Evolutionary conservation across 2,888 invertebrate genomes (phyloP), one percentile per base, ranked within the genome.

Genomic region (Coremacera marginata): DNA sequence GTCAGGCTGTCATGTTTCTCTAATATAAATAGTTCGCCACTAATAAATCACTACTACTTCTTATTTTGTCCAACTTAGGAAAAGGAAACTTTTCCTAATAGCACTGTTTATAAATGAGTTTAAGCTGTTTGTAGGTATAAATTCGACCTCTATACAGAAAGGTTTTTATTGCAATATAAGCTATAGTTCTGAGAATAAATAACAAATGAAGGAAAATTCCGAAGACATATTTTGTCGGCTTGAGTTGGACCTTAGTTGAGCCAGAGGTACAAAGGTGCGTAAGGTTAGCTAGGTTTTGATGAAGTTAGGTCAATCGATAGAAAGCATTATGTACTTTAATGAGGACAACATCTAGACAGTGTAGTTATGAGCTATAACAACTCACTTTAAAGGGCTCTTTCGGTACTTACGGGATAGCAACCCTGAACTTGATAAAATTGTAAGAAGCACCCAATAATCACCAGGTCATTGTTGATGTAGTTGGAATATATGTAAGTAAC

Each of bases 331-430:
- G 57, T 27, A 27, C 25, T 49, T 27, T 22, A 14, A 65, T 31
- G 34, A 52, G 52, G 68, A 77, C 77, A 80, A 76, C 76, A 70
- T 70, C 65, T 37, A 70, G 60, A 76, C 80, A 81, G 76, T 80
- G 78, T 74, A 8, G 37, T 52, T 16, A 27, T 55, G 31, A 74
- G 27, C 73, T 55, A 55, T 2, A 19, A 22, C n/a, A 55, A 19
- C 55, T n/a, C n/a, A 55, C 5, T 55, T 63, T 3, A 31, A 60
- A 68, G 52, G 55, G 25, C 19, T 70, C 76, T 73, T 71, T 80
- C 83, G 52, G 49, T 86, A 86, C 86, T 86, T 85, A 86, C 86
- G 82, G 86, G 86, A 86, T 86, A 86, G 81, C 86, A 86, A 81
- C 86, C 86, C 86, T 86, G 84, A 44, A 44, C 73, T 51, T 73